A percentile compares a stretch with the other conserved stretches of the same genome.
Evolutionary conservation across 2,797 vertebrate species (phyloP).

Genomic region (Uromys caudimaculatus): DNA sequence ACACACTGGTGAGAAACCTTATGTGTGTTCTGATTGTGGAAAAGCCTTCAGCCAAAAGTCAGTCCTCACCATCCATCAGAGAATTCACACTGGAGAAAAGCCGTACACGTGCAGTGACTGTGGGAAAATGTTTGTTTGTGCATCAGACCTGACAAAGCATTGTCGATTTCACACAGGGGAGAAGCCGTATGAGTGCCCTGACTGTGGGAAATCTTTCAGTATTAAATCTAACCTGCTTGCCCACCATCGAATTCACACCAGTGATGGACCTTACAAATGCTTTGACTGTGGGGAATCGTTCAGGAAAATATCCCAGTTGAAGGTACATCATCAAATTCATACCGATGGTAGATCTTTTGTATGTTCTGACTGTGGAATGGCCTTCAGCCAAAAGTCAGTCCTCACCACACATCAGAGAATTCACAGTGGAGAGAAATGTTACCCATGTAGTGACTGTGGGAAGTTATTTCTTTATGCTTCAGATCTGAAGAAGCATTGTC

Average conservation of each 20-base stretch:
- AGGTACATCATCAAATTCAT: slow-evolving; percentile 1
- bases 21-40: slow-evolving; percentile 6
- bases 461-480: slow-evolving; percentile 28
- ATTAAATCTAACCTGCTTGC: slow-evolving; percentile 28
- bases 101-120: slow-evolving; percentile 26
- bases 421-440: not conserved
- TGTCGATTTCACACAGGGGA: slow-evolving; percentile 10
- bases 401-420: not conserved
- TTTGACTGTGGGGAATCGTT: slow-evolving; percentile 18
- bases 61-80: not conserved
- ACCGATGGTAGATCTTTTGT: not conserved
- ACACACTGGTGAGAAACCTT: slow-evolving; percentile 13
- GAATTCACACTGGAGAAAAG: slow-evolving; percentile 12
- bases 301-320: slow-evolving; percentile 1
- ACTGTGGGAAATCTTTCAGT: slow-evolving; percentile 27
- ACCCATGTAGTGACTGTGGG: not conserved
- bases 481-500: slow-evolving; percentile 20
- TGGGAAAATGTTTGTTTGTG: slow-evolving; percentile 31
- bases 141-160: slow-evolving; percentile 4
- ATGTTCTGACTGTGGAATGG: slow-evolving; percentile 25
- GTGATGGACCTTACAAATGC: slow-evolving; percentile 24
- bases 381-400: slow-evolving; percentile 31
- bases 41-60: slow-evolving; percentile 39
- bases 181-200: slow-evolving; percentile 1
- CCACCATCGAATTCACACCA: slow-evolving; percentile 15